These are phyloP conservation scores for Apis laboriosa DNA, from an alignment of 1,140 invertebrate genomes.

Conservation along the genomic window DNA sequence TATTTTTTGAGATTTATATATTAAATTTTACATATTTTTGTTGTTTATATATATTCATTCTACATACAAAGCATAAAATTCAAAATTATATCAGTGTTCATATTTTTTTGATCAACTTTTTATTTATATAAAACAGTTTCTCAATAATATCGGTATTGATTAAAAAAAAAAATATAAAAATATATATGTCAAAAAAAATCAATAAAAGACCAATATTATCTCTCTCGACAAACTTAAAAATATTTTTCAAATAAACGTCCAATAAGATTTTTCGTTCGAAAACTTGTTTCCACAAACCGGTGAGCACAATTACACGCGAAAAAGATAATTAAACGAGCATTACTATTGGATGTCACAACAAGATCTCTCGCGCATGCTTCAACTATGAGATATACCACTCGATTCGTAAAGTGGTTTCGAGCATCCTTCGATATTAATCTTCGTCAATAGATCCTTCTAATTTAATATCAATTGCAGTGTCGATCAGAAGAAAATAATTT, in stretches of 20 bases:
- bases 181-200: neutral
- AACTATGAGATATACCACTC: neutral
- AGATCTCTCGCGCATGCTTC: neutral
- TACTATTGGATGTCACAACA: neutral
- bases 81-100: too few relatives aligned
- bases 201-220: neutral
- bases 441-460: neutral
- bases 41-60: too few relatives aligned
- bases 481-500: neutral
- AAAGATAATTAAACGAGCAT: neutral
- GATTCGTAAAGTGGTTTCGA: neutral
- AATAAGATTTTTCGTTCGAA: neutral
- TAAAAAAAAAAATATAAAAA: neutral
- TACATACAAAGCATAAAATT: too few relatives aligned
- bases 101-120: too few relatives aligned
- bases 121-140: neutral
- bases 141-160: neutral
- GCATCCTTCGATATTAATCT: slow-evolving; percentile 11
- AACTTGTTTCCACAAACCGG: neutral
- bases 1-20: too few relatives aligned
- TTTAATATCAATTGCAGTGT: neutral
- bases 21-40: too few relatives aligned
- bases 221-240: neutral
- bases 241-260: neutral
- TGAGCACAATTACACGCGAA: neutral